Conservation (phyloP, 23 tunicate genomes). For the Phallusia fumigata region DNA sequence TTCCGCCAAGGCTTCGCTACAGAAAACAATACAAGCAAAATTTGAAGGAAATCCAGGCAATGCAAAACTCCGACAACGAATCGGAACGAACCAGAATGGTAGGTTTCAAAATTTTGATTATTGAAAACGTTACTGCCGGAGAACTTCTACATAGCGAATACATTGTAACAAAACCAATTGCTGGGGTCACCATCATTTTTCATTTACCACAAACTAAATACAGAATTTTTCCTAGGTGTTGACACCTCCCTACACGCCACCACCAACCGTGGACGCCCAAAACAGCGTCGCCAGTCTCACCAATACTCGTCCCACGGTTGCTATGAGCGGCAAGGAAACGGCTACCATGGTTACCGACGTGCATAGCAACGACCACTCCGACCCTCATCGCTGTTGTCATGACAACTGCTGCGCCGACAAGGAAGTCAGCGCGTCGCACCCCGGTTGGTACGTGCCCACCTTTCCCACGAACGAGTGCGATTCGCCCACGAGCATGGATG, state of each 20-base stretch:
- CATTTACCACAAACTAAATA: neutral
- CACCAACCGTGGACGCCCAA: constrained; percentile 75
- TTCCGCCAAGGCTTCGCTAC: constrained; percentile 73
- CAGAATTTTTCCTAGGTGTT: constrained; percentile 24
- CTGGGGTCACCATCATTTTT: too few species aligned
- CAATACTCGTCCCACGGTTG: constrained; percentile 59
- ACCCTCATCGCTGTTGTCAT: constrained; percentile 39
- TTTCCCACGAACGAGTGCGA: constrained; percentile 55
- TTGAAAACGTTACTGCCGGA: too few species aligned
- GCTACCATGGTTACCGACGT: constrained; percentile 60
- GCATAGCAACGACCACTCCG: constrained; percentile 37
- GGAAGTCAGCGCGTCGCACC: constrained; percentile 14
- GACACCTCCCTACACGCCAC: constrained; percentile 69
- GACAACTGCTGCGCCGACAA: constrained; percentile 46
- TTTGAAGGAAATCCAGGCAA: constrained; percentile 28
- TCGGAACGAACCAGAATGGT: constrained; percentile 9
- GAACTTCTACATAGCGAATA: too few species aligned
- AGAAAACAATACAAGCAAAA: constrained; percentile 65
- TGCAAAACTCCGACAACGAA: constrained; percentile 14
- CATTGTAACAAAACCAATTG: too few species aligned
- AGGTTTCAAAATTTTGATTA: neutral
- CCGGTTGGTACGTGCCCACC: constrained; percentile 50
- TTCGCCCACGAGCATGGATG: constrained; percentile 52
- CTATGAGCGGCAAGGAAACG: constrained; percentile 65
- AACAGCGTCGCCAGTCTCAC: constrained; percentile 50